These are phyloP conservation scores for Schizotus pectinicornis DNA, from an alignment of 2,888 invertebrate species.

Conservation along the genomic window DNA sequence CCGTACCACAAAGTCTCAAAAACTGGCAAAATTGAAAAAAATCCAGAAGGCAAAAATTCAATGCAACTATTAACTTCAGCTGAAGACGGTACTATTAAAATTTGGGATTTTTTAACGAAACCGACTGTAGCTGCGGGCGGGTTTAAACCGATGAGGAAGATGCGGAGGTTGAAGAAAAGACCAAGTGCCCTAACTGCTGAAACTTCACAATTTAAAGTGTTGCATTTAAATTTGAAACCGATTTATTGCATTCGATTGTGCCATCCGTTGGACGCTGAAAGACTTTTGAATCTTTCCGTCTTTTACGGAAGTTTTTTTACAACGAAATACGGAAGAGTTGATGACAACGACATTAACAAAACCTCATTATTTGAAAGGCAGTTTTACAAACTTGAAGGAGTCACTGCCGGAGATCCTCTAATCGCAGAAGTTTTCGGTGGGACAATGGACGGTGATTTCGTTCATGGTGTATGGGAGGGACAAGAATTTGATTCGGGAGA, in stretches of 20 bases:
- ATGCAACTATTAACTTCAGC: conserved; percentile 71
- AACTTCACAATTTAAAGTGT: conserved; percentile 65
- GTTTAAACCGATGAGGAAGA: conserved; percentile 48
- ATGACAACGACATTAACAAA: conserved; percentile 23
- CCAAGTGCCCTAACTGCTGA: conserved; percentile 67
- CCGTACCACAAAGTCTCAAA: conserved; percentile 65
- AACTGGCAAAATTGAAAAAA: conserved; percentile 63
- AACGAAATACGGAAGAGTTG: conserved; percentile 31
- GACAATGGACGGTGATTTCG: conserved; percentile 46
- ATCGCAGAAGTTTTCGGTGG: conserved; percentile 11
- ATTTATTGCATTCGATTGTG: conserved; percentile 64
- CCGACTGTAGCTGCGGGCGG: conserved; percentile 46
- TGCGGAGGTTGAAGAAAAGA: conserved; percentile 60
- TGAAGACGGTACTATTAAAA: conserved; percentile 70
- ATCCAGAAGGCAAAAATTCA: conserved; percentile 56
- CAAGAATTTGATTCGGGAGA: conserved; percentile 69
- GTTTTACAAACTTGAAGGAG: conserved; percentile 28
- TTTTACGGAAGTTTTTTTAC: conserved; percentile 29
- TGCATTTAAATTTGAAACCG: conserved; percentile 69
- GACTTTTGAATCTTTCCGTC: conserved; percentile 42
- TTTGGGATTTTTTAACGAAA: conserved; percentile 72
- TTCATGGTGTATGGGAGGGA: conserved; percentile 69
- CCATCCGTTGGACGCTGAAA: conserved; percentile 52
- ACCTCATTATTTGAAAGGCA: conserved; percentile 33
- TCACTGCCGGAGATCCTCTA: not conserved